These are phyloP conservation scores for Cantharis rufa DNA, from an alignment of 2,888 invertebrate genomes.

Conservation along the genomic window DNA sequence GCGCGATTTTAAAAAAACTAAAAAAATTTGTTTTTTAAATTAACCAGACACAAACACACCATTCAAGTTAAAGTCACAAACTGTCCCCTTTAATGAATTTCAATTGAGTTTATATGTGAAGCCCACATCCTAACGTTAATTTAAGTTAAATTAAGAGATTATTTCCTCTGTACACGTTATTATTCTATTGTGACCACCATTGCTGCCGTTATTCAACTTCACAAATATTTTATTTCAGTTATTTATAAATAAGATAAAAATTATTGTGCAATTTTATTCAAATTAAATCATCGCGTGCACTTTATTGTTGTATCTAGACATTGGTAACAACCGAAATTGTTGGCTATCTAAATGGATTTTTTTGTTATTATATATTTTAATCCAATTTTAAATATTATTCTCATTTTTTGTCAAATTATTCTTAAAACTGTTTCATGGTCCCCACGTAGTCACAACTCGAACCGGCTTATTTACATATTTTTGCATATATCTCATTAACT, in stretches of 20 bases:
- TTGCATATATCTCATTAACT: background rate
- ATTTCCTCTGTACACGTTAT: constrained; percentile 58
- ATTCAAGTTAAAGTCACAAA: constrained; percentile 41
- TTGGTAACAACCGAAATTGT: background rate
- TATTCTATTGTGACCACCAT: constrained; percentile 52
- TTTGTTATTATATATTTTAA: background rate
- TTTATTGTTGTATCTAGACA: background rate
- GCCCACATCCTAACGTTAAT: constrained; percentile 57
- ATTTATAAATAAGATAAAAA: constrained; percentile 19
- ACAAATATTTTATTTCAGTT: constrained; percentile 33
- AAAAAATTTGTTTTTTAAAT: constrained; percentile 14
- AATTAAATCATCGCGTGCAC: background rate
- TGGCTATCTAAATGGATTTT: background rate
- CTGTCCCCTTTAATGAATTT: constrained; percentile 51
- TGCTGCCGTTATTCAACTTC: constrained; percentile 31
- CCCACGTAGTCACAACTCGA: no score
- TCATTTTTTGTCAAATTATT: no score
- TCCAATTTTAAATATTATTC: background rate
- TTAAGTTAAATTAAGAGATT: constrained; percentile 59
- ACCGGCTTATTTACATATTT: background rate
- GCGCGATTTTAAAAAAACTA: constrained; percentile 8
- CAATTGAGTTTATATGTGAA: constrained; percentile 57
- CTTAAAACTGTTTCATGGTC: no score
- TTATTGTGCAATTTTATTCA: constrained; percentile 8
- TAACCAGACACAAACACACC: constrained; percentile 38